These are phyloP conservation scores for Eupithecia dodoneata DNA, from an alignment of 2,888 invertebrate genomes.

Conservation along the genomic window DNA sequence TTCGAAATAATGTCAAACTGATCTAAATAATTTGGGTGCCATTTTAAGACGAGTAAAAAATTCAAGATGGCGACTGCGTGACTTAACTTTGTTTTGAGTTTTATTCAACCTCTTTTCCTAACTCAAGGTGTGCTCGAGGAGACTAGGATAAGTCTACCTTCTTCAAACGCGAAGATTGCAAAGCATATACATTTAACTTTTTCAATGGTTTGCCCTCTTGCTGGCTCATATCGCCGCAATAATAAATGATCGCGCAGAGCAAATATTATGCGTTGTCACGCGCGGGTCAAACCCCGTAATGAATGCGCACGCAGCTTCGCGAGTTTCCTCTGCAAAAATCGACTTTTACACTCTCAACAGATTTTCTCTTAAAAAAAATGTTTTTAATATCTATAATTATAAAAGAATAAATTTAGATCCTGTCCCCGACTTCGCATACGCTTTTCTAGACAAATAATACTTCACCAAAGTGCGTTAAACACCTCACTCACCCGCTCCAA, in stretches of 20 bases:
- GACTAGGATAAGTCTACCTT: neutral
- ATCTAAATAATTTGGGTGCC: no score
- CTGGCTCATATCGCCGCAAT: constrained; percentile 55
- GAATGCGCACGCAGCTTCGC: constrained; percentile 67
- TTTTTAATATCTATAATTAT: no score
- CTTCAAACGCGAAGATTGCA: neutral
- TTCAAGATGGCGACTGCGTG: no score
- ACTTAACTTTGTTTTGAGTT: no score
- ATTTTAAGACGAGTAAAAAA: no score
- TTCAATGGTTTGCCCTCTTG: constrained; percentile 41
- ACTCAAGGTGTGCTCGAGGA: neutral
- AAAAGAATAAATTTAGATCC: no score
- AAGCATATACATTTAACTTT: neutral
- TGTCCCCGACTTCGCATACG: no score
- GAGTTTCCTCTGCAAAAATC: constrained; percentile 60
- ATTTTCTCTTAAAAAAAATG: neutral
- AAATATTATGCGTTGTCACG: constrained; percentile 71
- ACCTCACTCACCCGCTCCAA: no score
- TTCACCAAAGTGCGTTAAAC: no score
- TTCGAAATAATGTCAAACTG: no score
- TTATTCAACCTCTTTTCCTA: no score
- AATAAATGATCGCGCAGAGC: constrained; percentile 66
- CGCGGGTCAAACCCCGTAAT: constrained; percentile 69
- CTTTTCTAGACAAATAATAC: no score
- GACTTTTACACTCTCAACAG: constrained; percentile 51